A percentile compares a stretch with the other conserved stretches of the same genome.
Conservation (phyloP, 2,113 vertebrate species). For the Eolophus roseicapilla region DNA sequence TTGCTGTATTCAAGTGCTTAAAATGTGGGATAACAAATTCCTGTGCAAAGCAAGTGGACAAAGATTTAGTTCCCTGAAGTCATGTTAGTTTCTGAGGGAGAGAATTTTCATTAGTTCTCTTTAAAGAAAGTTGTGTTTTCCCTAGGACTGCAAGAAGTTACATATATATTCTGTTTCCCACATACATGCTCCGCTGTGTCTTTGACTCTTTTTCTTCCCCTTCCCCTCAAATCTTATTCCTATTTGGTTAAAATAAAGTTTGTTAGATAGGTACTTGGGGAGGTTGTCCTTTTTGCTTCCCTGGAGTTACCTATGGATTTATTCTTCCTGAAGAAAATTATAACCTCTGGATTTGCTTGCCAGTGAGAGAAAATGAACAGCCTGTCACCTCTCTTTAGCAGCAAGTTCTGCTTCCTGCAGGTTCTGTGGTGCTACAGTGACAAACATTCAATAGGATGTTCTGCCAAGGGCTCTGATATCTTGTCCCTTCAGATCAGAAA, state of each 20-base stretch:
- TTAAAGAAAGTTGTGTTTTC: background rate
- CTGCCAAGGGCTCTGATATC: constrained; percentile 3
- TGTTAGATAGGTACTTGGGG: background rate
- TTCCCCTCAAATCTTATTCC: background rate
- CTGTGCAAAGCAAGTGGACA: background rate
- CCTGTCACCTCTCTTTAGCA: background rate
- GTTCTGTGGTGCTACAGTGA: background rate
- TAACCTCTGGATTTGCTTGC: constrained; percentile 1
- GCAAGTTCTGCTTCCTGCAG: background rate
- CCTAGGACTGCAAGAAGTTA: background rate
- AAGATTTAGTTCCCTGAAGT: background rate
- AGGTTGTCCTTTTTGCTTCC: background rate
- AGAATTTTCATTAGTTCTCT: background rate
- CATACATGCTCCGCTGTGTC: accelerated
- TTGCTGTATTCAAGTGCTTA: background rate
- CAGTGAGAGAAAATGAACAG: background rate
- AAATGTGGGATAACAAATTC: background rate
- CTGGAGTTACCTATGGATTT: background rate
- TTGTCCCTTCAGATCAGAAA: background rate
- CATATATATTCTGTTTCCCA: background rate
- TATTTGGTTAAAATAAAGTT: background rate
- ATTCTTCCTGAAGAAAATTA: background rate
- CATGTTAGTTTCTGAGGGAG: background rate
- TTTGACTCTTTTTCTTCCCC: background rate
- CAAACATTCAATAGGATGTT: background rate